Conservation (phyloP, 2,888 invertebrate genomes). For the Altica lythri region DNA sequence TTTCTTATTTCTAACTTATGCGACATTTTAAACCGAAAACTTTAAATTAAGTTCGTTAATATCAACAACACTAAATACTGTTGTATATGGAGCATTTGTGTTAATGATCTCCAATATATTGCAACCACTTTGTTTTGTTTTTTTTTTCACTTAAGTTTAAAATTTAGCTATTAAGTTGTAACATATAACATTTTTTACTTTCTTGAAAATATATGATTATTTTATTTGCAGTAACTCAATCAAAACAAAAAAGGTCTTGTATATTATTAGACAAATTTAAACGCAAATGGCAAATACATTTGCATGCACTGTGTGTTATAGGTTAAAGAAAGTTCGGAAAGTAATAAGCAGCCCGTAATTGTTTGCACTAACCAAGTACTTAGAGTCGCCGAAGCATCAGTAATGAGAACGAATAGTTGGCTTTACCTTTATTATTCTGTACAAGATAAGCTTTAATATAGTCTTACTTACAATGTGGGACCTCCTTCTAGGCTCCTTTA, state of each 20-base stretch:
- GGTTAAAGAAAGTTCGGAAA: slow-evolving; percentile 87
- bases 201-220: no score
- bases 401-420: slow-evolving; percentile 94
- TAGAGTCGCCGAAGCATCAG: slow-evolving; percentile 92
- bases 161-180: no score
- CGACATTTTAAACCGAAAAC: no score
- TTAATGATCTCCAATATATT: no score
- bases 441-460: slow-evolving; percentile 91
- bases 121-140: no score
- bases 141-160: no score
- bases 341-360: slow-evolving; percentile 90
- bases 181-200: no score
- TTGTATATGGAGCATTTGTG: no score
- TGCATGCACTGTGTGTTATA: slow-evolving; percentile 97
- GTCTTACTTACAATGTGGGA: slow-evolving; percentile 78
- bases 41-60: no score
- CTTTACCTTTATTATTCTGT: slow-evolving; percentile 93
- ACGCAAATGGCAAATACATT: slow-evolving; percentile 87
- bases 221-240: slow-evolving; percentile 89
- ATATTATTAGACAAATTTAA: slow-evolving; percentile 88
- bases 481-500: slow-evolving; percentile 58
- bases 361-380: slow-evolving; percentile 91
- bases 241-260: slow-evolving; percentile 96
- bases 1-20: no score
- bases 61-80: no score